Evolutionary conservation across 2,113 vertebrate species (phyloP).

Genomic region (Psittacus erithacus): DNA sequence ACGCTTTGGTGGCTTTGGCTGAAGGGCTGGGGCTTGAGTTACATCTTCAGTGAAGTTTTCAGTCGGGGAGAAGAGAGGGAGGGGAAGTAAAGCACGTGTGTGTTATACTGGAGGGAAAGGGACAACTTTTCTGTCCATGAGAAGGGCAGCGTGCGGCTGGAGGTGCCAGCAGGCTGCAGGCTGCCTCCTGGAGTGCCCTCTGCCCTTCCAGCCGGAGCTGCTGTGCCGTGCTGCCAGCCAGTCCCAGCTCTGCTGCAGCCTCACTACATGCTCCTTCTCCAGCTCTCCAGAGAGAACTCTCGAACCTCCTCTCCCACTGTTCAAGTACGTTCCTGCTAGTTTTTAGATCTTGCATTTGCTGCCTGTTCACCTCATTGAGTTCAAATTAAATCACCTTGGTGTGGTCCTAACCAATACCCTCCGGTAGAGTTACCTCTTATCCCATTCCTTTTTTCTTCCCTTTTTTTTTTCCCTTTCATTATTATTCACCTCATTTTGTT

Average conservation of each 20-base stretch:
- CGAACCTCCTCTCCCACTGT: neutral
- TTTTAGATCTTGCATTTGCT: neutral
- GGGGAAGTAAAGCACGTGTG: neutral
- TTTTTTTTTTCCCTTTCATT: neutral
- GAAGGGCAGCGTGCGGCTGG: neutral
- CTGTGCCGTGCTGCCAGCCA: neutral
- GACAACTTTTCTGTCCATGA: neutral
- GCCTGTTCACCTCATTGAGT: neutral
- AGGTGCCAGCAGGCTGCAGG: neutral
- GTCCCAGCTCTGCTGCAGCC: neutral
- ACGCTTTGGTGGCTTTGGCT: neutral
- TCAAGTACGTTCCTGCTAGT: accelerated
- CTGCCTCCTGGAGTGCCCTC: neutral
- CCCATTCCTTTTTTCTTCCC: neutral
- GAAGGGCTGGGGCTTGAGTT: neutral
- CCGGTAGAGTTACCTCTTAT: neutral
- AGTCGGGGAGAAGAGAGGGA: neutral
- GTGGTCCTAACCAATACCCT: neutral
- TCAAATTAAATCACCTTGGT: neutral
- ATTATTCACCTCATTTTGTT: neutral
- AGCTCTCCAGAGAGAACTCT: neutral
- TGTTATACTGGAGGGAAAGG: neutral
- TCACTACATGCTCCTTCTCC: accelerated
- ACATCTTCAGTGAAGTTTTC: neutral
- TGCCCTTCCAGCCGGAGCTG: neutral